Evolutionary conservation across 1,140 invertebrate species (phyloP), one percentile per base, ranked within the genome.

Genomic region (Drosophila nannoptera): DNA sequence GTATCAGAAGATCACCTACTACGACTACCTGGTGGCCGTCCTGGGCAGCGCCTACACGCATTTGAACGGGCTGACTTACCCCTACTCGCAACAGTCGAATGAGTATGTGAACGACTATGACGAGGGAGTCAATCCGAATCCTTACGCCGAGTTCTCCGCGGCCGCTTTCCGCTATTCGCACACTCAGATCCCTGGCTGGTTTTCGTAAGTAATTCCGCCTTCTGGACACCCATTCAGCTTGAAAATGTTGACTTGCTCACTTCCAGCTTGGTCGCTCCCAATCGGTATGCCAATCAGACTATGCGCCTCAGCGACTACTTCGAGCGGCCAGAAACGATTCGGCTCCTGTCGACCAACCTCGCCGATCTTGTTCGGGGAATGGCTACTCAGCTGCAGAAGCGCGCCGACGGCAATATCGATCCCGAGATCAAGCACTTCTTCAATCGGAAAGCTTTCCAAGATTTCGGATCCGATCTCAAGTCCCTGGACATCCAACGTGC

Each of bases 101-200:
- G 81, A 90, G 69, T 94, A 93, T 83, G 94, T 98, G n/a, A 93
- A 95, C 68, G 97, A 98, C 67, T 99, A 99, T 89, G 93, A 97
- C 77, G 91, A 93, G 1, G 90, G 91, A 8, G 92, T 96, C 0
- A 93, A 97, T 90, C 94, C 96, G 0, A 92, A 92, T 4, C 91
- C 96, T 4, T 90, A 96, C 6, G 97, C 97, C 70, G 96, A 95
- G 83, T 96, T 97, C 80, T 93, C 96, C 0, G 94, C 93, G 1
- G 95, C 95, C 5, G 96, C 96, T 0, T 96, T 96, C 83, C 93
- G 96, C 88, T 95, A 95, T 78, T 96, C 96, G 89, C 96, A 97
- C 83, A 93, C 94, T 0, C 90, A 95, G 46, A 94, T 97, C 48
- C 92, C 94, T 61, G 95, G 95, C 65, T 92, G 92, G 87, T 91